Conservation (phyloP, 1,140 invertebrate genomes). For the Andrena cerasifolii region DNA sequence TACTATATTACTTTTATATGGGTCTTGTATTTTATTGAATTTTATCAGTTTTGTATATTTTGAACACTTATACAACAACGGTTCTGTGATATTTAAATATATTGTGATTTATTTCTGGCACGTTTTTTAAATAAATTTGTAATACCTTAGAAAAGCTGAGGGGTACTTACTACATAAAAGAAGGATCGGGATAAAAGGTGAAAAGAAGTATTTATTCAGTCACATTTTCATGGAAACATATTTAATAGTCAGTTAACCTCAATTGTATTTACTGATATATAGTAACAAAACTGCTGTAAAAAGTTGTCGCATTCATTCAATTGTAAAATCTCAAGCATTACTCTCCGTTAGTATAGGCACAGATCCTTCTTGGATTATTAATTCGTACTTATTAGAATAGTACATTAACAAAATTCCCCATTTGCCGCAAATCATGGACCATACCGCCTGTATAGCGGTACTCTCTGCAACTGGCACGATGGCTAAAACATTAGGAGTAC, state of each 20-base stretch:
- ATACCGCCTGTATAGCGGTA: conserved; percentile 60
- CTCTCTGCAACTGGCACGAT: conserved; percentile 52
- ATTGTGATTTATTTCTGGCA: conserved; percentile 2
- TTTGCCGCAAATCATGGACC: conserved; percentile 60
- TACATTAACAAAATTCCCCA: conserved; percentile 65
- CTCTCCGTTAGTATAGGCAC: conserved; percentile 54
- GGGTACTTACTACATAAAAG: too few relatives aligned
- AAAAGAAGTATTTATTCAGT: neutral
- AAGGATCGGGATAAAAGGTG: neutral
- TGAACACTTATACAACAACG: neutral
- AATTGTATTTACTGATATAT: neutral
- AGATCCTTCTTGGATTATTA: conserved; percentile 50
- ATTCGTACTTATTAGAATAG: conserved; percentile 57
- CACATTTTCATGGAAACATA: conserved; percentile 29
- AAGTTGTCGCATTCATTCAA: neutral
- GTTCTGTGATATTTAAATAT: conserved; percentile 14
- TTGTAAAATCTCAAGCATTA: conserved; percentile 22
- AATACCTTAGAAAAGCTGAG: neutral
- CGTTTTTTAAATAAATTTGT: neutral
- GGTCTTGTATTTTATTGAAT: neutral
- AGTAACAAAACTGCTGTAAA: conserved; percentile 5
- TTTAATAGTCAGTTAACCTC: neutral
- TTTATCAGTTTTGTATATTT: neutral
- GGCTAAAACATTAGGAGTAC: conserved; percentile 44
- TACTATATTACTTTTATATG: conserved; percentile 4